A percentile compares a stretch with the other conserved stretches of the same genome.
These are phyloP conservation scores for Thamnaconus septentrionalis DNA, from an alignment of 2,113 vertebrate genomes.

Conservation along the genomic window DNA sequence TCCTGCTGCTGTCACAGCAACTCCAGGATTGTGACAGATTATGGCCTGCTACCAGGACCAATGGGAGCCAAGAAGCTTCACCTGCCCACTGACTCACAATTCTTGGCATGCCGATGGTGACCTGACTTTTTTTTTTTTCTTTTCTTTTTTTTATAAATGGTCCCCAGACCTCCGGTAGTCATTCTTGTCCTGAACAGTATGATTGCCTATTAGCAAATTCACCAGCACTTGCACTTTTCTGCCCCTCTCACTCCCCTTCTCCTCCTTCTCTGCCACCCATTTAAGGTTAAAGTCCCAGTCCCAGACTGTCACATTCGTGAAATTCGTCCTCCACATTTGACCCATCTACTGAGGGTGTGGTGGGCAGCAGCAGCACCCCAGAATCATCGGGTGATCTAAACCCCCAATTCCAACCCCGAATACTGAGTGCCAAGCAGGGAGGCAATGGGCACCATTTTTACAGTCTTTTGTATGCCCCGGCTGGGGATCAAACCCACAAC, in stretches of 20 bases:
- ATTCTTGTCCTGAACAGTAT: constrained; percentile 70
- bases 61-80: constrained; percentile 68
- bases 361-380: no score
- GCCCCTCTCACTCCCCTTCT: constrained; percentile 28
- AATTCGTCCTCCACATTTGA: no score
- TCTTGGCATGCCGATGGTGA: constrained; percentile 76
- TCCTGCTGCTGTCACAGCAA: constrained; percentile 76
- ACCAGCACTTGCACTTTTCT: constrained; percentile 76
- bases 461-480: no score
- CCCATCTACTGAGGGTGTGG: no score
- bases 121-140: constrained; percentile 74
- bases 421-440: no score
- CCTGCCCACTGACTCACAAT: constrained; percentile 80
- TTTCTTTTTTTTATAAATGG: constrained; percentile 76
- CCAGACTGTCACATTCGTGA: no score
- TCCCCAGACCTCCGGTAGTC: constrained; percentile 72
- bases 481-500: no score
- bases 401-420: no score
- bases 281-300: background rate
- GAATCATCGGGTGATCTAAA: no score
- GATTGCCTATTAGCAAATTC: constrained; percentile 81
- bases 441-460: no score
- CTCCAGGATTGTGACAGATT: constrained; percentile 79
- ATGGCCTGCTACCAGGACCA: constrained; percentile 70
- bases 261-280: constrained; percentile 41